Evolutionary conservation across 2,113 vertebrate genomes (phyloP), one percentile per base, ranked within the genome.

Genomic region (Strix uralensis): DNA sequence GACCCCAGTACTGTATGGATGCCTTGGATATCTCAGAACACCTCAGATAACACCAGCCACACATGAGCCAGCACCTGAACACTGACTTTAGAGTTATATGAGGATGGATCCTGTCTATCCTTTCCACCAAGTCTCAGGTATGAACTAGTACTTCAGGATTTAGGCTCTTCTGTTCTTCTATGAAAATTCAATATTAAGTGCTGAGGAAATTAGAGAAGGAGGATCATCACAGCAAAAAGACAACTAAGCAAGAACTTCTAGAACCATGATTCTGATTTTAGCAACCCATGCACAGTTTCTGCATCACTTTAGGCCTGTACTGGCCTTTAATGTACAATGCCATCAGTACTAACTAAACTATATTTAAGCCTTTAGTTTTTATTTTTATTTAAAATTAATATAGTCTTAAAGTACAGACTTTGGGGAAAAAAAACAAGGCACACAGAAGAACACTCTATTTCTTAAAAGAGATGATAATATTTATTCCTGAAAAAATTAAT

Each of bases 371-470:
- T 8, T 49, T 30, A 32, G 7, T 3, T 21, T 79, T 38, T 66
- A 44, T 42, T 82, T 91, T 59, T 32, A 57, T n/a, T 65, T 73
- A 47, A 86, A 66, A 70, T 42, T 36, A 25, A 40, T 77, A 40
- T 67, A 47, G 7, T 34, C 16, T 54, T 71, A 38, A 47, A 69
- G 6, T 52, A 59, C 10, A 87, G 21, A 70, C 58, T 54, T 40
- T 32, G 4, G 5, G 19, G 34, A 9, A 2, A 26, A 18, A 0
- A 2, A 14, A 0, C 15, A 71, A 89, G 3, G 12, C 21, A 74
- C 46, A 32, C 23, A 87, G 46, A 73, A 90, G 81, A 70, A 74
- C 14, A 49, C 4, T 17, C 1, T 30, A 11, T 74, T 73, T 78
- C 30, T 69, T 69, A 61, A 69, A 73, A 52, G 1, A 4, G 52